A percentile compares a stretch with the other conserved stretches of the same genome.
phyloP scores from a whole-genome alignment of 2,797 vertebrate genomes.

The Tympanoctomys barrerae region DNA sequence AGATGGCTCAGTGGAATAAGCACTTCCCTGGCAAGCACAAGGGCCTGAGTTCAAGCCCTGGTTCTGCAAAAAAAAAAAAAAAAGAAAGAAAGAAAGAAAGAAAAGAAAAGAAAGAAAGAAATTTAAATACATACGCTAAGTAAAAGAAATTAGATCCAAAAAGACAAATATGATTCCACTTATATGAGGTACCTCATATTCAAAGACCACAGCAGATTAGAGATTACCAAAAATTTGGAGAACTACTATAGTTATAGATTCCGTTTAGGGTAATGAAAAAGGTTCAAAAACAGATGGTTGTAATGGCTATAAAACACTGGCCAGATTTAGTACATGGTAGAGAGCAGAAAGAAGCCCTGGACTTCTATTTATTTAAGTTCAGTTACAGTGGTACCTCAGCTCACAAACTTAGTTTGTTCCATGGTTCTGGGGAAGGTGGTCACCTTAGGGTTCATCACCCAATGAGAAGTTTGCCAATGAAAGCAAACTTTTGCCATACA shows the following conservation, averaged over 20 bases:
- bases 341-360: neutral
- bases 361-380: conserved; percentile 15
- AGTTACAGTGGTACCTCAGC: neutral
- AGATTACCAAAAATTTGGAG: neutral
- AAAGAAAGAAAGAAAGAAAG: neutral
- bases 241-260: neutral
- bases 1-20: no score
- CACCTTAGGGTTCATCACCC: no score
- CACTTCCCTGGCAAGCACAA: no score
- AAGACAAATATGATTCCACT: neutral
- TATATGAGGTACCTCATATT: neutral
- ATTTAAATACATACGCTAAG: neutral
- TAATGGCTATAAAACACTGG: neutral
- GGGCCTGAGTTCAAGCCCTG: no score
- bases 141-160: neutral
- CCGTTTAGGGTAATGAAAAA: neutral
- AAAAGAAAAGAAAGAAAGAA: no score
- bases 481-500: no score
- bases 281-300: neutral
- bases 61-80: no score
- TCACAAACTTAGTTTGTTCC: neutral
- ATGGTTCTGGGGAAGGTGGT: no score
- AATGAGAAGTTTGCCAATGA: no score
- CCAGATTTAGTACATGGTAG: neutral
- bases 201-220: neutral